These are phyloP conservation scores for Agrochola litura DNA, from an alignment of 2,888 invertebrate genomes.

Conservation along the genomic window DNA sequence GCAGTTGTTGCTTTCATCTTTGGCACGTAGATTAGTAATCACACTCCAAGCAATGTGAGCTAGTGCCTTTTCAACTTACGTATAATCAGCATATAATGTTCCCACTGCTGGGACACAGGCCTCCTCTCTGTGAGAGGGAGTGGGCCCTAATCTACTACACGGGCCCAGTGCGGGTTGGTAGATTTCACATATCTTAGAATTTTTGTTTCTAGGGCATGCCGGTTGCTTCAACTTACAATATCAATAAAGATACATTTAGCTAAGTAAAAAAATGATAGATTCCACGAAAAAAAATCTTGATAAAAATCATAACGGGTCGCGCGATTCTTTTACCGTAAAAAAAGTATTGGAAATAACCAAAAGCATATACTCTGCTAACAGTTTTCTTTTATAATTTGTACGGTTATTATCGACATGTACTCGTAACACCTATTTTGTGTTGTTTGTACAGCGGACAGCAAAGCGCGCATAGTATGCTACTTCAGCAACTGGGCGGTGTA, in stretches of 20 bases:
- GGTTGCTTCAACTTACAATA: not conserved
- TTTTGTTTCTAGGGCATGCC: too few relatives aligned
- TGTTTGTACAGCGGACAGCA: conserved; percentile 81
- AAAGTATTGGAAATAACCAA: not conserved
- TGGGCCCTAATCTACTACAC: too few relatives aligned
- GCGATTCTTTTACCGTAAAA: not conserved
- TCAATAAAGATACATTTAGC: not conserved
- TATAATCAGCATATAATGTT: too few relatives aligned
- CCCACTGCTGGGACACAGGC: too few relatives aligned
- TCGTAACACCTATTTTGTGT: not conserved
- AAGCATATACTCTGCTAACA: not conserved
- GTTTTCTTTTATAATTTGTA: not conserved
- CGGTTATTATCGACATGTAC: not conserved
- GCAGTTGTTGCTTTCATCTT: conserved; percentile 5
- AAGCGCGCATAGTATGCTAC: conserved; percentile 91
- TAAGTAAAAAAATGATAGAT: not conserved
- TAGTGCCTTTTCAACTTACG: not conserved
- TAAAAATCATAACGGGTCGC: not conserved
- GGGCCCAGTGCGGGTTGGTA: too few relatives aligned
- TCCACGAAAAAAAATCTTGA: not conserved
- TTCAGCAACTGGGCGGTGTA: conserved; percentile 96
- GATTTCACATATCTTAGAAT: too few relatives aligned
- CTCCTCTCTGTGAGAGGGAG: too few relatives aligned
- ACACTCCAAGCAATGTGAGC: not conserved
- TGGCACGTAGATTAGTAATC: conserved; percentile 5